These are phyloP conservation scores for cat (Felis catus) DNA, from an alignment of 2,113 vertebrate genomes.

Conservation along the genomic window DNA sequence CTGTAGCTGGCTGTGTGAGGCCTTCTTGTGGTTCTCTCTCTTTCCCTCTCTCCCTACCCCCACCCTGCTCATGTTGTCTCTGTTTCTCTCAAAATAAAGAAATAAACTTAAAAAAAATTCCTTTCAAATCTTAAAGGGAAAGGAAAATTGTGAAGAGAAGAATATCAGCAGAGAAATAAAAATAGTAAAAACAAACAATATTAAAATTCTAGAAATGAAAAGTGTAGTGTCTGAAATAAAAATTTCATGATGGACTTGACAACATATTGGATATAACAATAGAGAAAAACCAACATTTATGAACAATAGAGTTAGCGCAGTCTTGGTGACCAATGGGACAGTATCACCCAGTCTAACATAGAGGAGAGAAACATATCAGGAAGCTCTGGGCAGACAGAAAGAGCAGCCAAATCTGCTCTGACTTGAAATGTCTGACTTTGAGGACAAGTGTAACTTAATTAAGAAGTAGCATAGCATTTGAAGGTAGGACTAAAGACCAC, in stretches of 20 bases:
- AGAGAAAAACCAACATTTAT: not conserved
- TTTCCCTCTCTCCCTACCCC: no score
- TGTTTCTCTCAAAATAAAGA: no score
- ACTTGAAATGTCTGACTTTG: conserved; percentile 4
- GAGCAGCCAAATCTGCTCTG: not conserved
- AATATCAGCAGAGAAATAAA: not conserved
- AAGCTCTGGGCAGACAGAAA: not conserved
- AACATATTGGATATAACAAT: not conserved
- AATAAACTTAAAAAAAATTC: no score
- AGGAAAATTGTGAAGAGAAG: not conserved
- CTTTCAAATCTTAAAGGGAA: not conserved
- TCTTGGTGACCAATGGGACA: not conserved
- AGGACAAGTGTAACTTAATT: conserved; percentile 46
- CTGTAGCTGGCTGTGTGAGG: no score
- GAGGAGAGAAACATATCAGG: not conserved
- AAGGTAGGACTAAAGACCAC: not conserved
- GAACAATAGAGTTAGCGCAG: not conserved
- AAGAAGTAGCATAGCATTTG: not conserved
- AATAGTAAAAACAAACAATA: not conserved
- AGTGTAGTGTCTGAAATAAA: not conserved
- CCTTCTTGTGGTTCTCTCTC: no score
- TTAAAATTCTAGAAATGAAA: not conserved
- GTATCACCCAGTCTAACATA: not conserved
- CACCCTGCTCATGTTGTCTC: no score
- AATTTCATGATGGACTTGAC: not conserved